These are phyloP conservation scores for Trachythela sp. DNA, from an alignment of 64 coral and sea anemone genomes.

Conservation along the genomic window DNA sequence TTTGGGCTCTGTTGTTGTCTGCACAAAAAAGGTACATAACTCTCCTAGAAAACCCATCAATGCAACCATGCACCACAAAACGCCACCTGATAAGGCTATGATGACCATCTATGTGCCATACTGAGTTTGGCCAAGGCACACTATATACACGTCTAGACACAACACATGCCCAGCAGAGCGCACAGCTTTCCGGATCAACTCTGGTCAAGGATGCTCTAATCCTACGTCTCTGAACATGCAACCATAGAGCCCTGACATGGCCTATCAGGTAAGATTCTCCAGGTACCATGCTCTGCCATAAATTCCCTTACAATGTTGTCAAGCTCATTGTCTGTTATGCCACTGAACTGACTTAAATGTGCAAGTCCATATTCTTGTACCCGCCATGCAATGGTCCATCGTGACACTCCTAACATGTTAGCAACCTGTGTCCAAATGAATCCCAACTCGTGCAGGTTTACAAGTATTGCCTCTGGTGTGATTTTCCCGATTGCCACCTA, in stretches of 20 bases:
- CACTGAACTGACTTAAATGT: background rate
- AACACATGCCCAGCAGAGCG: slow-evolving; percentile 1
- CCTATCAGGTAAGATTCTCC: slow-evolving; percentile 36
- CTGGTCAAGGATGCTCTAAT: slow-evolving; percentile 3
- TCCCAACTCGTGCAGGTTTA: background rate
- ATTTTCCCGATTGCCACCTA: too few species aligned
- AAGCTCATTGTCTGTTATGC: background rate
- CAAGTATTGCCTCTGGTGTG: background rate
- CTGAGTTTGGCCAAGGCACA: slow-evolving; percentile 33
- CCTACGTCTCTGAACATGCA: slow-evolving; percentile 20
- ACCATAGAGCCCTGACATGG: background rate
- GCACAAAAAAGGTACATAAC: slow-evolving; percentile 29
- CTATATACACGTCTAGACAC: too few species aligned
- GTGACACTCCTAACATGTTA: background rate
- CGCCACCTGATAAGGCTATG: background rate
- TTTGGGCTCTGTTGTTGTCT: slow-evolving; percentile 38
- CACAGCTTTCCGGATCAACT: slow-evolving; percentile 32
- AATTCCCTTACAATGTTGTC: background rate
- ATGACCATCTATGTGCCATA: slow-evolving; percentile 53
- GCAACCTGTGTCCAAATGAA: slow-evolving; percentile 7
- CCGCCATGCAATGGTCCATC: background rate
- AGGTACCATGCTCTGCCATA: slow-evolving; percentile 5
- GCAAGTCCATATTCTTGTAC: slow-evolving; percentile 1
- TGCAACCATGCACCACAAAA: background rate
- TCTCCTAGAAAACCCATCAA: slow-evolving; percentile 4